Conservation (phyloP, 2,797 vertebrate genomes). For the Pipistrellus nathusii region DNA sequence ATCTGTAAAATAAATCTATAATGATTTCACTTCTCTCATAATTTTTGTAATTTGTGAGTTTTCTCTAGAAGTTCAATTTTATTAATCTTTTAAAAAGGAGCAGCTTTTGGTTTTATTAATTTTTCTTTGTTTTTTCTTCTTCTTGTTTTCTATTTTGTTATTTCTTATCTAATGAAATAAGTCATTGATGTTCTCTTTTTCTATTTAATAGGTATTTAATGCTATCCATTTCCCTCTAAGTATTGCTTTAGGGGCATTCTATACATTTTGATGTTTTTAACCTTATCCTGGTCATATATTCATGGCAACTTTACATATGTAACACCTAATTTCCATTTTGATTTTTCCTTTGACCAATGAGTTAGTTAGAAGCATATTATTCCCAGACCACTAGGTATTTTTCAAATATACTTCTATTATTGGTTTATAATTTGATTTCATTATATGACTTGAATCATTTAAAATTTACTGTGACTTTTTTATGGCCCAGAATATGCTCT, state of each 20-base stretch:
- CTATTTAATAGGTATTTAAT: not conserved
- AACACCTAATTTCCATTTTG: not conserved
- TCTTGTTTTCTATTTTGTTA: slow-evolving; percentile 7
- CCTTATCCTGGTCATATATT: not conserved
- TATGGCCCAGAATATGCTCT: not conserved
- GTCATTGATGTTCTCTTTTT: not conserved
- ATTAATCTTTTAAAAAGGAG: not conserved
- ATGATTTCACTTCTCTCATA: not conserved
- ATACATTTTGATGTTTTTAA: not conserved
- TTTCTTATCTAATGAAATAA: not conserved
- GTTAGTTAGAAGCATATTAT: not conserved
- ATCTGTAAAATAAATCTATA: not conserved
- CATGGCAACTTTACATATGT: not conserved
- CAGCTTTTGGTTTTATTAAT: not conserved
- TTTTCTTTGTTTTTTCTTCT: not conserved
- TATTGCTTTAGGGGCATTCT: not conserved
- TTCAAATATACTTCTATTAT: not conserved
- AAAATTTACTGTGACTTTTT: not conserved
- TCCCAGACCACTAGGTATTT: not conserved
- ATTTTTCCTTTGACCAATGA: not conserved
- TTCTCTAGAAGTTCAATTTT: not conserved
- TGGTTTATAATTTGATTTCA: slow-evolving; percentile 17
- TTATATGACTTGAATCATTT: not conserved
- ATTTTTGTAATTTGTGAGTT: not conserved
- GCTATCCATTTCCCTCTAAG: not conserved